Conservation (phyloP, 2,797 vertebrate genomes). For the Apogon talboti region DNA sequence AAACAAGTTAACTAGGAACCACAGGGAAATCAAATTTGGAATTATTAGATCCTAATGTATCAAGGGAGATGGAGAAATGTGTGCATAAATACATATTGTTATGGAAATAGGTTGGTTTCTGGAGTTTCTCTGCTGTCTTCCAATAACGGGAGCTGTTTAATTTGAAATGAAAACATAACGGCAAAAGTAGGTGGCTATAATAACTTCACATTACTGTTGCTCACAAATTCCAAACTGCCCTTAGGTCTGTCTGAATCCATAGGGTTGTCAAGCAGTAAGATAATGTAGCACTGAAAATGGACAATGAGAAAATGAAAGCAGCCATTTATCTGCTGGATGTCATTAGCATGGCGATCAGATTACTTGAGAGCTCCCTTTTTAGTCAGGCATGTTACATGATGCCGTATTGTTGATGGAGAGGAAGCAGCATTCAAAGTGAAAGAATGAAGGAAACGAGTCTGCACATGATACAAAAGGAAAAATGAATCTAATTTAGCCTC, state of each 20-base stretch:
- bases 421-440: constrained; percentile 4
- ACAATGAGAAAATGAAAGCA: constrained; percentile 44
- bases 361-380: constrained; percentile 46
- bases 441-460: constrained; percentile 3
- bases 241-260: constrained; percentile 14
- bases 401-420: constrained; percentile 31
- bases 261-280: constrained; percentile 25
- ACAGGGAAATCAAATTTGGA: constrained; percentile 85
- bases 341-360: constrained; percentile 48
- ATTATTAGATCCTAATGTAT: constrained; percentile 75
- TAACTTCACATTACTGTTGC: constrained; percentile 15
- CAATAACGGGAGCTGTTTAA: constrained; percentile 29
- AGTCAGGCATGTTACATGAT: constrained; percentile 50
- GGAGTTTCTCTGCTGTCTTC: constrained; percentile 24
- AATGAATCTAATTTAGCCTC: not conserved
- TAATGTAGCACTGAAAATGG: constrained; percentile 29
- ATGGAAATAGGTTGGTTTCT: constrained; percentile 64
- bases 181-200: not conserved
- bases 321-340: constrained; percentile 41
- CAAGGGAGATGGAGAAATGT: constrained; percentile 60
- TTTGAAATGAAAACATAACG: constrained; percentile 2
- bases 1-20: constrained; percentile 79
- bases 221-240: constrained; percentile 4
- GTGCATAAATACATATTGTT: constrained; percentile 75
- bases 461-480: not conserved